Percentiles rank a stretch among this genome's conserved stretches.
Conservation (phyloP, 2,113 vertebrate species). For the Calyptomena viridis region DNA sequence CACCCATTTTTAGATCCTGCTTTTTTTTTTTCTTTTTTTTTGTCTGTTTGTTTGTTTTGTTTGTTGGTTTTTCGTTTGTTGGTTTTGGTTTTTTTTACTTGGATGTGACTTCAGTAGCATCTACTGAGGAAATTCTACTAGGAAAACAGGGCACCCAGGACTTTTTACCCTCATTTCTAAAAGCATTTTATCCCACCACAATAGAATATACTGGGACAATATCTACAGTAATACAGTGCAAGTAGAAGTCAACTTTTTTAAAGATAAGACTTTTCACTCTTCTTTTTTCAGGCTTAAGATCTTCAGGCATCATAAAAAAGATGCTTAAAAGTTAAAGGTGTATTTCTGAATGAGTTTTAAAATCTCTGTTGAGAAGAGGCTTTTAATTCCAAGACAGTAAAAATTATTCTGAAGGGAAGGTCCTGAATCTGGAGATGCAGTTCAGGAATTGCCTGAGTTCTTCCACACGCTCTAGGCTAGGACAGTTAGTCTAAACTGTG, state of each 20-base stretch:
- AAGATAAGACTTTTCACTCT: neutral
- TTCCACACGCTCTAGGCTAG: neutral
- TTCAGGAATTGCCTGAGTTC: neutral
- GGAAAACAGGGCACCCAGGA: neutral
- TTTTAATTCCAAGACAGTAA: neutral
- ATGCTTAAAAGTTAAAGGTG: neutral
- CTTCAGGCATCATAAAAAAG: neutral
- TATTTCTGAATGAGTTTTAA: neutral
- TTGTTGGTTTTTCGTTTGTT: no score
- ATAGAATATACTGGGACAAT: neutral
- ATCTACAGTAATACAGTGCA: neutral
- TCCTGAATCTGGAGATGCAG: neutral
- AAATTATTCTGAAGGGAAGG: neutral
- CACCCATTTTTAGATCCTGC: neutral
- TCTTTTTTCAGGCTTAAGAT: neutral
- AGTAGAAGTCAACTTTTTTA: neutral
- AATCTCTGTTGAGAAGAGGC: neutral
- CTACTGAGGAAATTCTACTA: neutral
- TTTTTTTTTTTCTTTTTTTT: accelerated
- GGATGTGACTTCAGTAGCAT: neutral
- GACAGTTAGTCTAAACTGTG: neutral
- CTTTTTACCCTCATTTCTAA: neutral
- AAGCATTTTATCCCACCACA: neutral
- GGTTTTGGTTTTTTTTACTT: neutral
- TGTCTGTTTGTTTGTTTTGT: no score